phyloP scores from a whole-genome alignment of 2,888 invertebrate genomes.

The Trachelus tabidus region DNA sequence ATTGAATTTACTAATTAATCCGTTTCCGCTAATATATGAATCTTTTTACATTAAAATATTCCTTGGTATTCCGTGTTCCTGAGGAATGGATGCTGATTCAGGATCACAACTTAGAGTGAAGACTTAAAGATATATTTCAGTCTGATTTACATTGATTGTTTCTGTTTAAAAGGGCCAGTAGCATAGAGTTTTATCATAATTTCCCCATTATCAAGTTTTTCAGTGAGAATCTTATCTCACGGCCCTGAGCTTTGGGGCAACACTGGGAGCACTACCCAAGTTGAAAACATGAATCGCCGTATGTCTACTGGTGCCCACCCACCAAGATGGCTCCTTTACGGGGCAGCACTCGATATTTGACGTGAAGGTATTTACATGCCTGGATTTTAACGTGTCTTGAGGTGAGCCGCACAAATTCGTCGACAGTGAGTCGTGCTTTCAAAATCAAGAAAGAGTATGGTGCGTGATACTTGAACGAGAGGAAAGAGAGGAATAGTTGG shows the following conservation, averaged over 20 bases:
- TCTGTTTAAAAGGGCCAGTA: background rate
- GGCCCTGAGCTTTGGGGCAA: background rate
- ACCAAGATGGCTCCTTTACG: constrained; percentile 63
- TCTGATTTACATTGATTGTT: background rate
- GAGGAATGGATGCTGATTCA: background rate
- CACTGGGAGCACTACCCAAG: constrained; percentile 29
- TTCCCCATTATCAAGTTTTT: background rate
- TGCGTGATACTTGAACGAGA: constrained; percentile 9
- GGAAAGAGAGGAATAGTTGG: constrained; percentile 4
- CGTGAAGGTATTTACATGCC: constrained; percentile 59
- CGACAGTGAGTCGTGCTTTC: background rate
- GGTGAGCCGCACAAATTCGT: constrained; percentile 25
- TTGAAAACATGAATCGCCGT: constrained; percentile 50
- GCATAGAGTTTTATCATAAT: background rate
- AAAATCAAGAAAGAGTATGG: background rate
- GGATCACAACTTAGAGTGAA: background rate
- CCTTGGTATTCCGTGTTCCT: background rate
- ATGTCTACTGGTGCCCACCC: constrained; percentile 52
- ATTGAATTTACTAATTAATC: background rate
- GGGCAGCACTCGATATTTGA: constrained; percentile 60
- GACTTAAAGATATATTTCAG: background rate
- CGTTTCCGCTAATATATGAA: background rate
- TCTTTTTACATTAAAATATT: background rate
- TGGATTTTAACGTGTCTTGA: constrained; percentile 36
- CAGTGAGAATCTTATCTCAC: background rate